Percentiles rank a stretch among this genome's conserved stretches.
Evolutionary conservation across 2,113 vertebrate species (phyloP).

Genomic region (Burhinus oedicnemus): DNA sequence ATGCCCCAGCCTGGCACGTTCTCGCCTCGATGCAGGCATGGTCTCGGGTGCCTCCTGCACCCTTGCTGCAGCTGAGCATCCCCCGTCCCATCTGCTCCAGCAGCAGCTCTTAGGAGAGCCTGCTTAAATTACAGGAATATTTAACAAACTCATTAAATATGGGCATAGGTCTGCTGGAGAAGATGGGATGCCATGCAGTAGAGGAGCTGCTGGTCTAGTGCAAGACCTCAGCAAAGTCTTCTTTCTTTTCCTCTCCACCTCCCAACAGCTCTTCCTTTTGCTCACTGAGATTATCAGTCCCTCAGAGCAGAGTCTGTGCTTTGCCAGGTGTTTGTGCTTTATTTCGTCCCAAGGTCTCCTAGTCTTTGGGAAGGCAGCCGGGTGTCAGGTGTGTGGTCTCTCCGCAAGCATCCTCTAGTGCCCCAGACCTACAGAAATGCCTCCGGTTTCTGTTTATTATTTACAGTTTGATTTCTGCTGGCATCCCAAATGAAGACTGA

Average conservation of each 20-base stretch:
- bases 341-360: neutral
- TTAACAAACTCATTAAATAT: neutral
- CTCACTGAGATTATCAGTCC: neutral
- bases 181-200: neutral
- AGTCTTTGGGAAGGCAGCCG: neutral
- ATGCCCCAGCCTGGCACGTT: neutral
- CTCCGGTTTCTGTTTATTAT: neutral
- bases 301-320: accelerated
- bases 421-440: neutral
- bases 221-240: neutral
- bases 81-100: neutral
- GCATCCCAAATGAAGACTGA: neutral
- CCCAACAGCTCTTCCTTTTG: neutral
- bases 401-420: neutral
- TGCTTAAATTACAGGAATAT: neutral
- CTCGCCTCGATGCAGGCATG: accelerated
- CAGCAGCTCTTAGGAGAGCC: neutral
- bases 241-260: neutral
- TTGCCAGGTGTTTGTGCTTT: neutral
- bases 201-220: neutral
- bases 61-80: neutral
- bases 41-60: neutral
- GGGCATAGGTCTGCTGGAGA: neutral
- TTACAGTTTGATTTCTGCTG: neutral
- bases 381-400: accelerated